Conservation (phyloP, 1,140 invertebrate species). For the Drosophila paulistorum region DNA sequence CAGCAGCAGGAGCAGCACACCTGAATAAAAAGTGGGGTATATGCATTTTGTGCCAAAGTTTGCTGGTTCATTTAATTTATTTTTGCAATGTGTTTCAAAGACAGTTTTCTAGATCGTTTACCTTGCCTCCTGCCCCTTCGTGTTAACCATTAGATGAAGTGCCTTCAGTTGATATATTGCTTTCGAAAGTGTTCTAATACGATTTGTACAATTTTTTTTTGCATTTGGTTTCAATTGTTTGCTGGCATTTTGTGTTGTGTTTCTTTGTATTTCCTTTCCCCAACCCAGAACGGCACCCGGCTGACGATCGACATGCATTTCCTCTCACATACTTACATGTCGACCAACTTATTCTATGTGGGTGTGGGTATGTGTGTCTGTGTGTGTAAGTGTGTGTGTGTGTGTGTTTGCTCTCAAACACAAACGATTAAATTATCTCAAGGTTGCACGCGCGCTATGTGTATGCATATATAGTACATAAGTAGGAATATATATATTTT, state of each 20-base stretch:
- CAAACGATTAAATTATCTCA: slow-evolving; percentile 77
- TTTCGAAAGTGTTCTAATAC: too few relatives aligned
- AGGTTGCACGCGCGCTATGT: slow-evolving; percentile 71
- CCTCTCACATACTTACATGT: slow-evolving; percentile 4
- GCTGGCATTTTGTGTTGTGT: slow-evolving; percentile 36
- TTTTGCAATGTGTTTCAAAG: too few relatives aligned
- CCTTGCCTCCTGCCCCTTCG: too few relatives aligned
- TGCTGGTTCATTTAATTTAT: too few relatives aligned
- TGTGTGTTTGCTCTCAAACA: slow-evolving; percentile 65
- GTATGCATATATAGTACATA: slow-evolving; percentile 13
- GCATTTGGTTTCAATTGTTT: slow-evolving; percentile 71
- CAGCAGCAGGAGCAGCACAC: neutral
- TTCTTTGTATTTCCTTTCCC: slow-evolving; percentile 38
- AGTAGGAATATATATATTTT: slow-evolving; percentile 1
- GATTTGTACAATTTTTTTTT: slow-evolving; percentile 5
- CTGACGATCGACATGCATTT: slow-evolving; percentile 48
- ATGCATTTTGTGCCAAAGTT: neutral
- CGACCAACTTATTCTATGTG: slow-evolving; percentile 6
- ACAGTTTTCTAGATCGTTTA: too few relatives aligned
- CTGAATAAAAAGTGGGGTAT: neutral
- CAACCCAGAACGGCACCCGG: slow-evolving; percentile 5
- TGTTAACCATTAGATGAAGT: too few relatives aligned
- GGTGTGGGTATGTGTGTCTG: slow-evolving; percentile 20
- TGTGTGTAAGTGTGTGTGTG: slow-evolving; percentile 12
- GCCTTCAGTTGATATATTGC: too few relatives aligned